Conservation (phyloP, 2,113 vertebrate species). For the Notarius lentiginosus region DNA sequence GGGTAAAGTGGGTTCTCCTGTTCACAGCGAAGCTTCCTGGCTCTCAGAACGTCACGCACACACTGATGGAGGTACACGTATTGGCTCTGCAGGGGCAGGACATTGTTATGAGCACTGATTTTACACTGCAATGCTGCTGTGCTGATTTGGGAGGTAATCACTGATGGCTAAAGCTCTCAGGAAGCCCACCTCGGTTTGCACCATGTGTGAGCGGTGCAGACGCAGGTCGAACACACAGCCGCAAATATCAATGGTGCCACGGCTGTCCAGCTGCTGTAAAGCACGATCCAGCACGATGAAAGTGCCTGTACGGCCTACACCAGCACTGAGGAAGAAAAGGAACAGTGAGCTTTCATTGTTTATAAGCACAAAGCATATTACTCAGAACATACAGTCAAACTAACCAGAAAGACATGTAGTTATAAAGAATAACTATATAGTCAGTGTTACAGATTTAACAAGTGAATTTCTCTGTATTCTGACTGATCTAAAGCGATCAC, state of each 20-base stretch:
- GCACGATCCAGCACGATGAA: slow-evolving; percentile 91
- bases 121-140: not conserved
- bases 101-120: not conserved
- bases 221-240: slow-evolving; percentile 88
- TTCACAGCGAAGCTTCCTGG: slow-evolving; percentile 84
- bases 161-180: not conserved
- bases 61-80: slow-evolving; percentile 94
- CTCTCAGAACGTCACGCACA: slow-evolving; percentile 89
- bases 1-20: slow-evolving; percentile 93
- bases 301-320: slow-evolving; percentile 93
- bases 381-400: not conserved
- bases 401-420: not conserved
- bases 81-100: slow-evolving; percentile 75
- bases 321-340: slow-evolving; percentile 73
- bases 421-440: not conserved
- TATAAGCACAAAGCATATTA: not conserved
- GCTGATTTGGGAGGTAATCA: not conserved
- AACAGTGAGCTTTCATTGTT: not conserved
- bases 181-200: slow-evolving; percentile 89
- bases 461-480: not conserved
- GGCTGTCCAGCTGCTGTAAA: slow-evolving; percentile 87
- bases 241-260: slow-evolving; percentile 86
- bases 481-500: not conserved
- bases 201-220: slow-evolving; percentile 92
- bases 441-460: not conserved